These are phyloP conservation scores for Eublepharis macularius DNA, from an alignment of 2,113 vertebrate genomes.

Conservation along the genomic window DNA sequence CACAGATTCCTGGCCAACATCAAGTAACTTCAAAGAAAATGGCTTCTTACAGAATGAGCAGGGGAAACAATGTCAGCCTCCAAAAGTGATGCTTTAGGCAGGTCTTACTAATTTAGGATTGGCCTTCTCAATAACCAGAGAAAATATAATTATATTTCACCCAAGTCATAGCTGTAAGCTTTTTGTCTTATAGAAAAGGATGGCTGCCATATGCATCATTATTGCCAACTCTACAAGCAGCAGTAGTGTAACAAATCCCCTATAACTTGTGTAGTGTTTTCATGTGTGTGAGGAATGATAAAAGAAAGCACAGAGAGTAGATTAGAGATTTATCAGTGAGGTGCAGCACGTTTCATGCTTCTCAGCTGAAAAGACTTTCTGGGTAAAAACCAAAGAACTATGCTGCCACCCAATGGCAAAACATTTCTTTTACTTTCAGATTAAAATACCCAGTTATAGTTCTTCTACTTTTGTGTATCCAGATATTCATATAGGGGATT, in stretches of 20 bases:
- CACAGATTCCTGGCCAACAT: neutral
- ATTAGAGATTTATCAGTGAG: neutral
- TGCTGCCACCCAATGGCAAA: conserved; percentile 76
- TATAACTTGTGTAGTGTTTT: neutral
- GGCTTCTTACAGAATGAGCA: neutral
- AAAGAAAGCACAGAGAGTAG: conserved; percentile 8
- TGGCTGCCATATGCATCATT: neutral
- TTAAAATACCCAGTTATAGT: too few species aligned
- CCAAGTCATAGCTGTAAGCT: neutral
- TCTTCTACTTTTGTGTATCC: too few species aligned
- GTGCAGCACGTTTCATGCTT: neutral
- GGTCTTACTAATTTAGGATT: neutral
- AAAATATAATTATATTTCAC: neutral
- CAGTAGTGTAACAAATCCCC: conserved; percentile 14
- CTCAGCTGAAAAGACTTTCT: neutral
- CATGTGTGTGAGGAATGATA: neutral
- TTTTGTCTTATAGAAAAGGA: conserved; percentile 2
- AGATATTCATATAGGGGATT: neutral
- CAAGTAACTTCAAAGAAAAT: neutral
- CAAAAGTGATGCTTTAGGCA: neutral
- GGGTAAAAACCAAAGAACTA: conserved; percentile 58
- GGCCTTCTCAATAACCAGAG: neutral
- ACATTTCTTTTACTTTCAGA: neutral
- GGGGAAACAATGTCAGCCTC: neutral
- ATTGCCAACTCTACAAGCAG: neutral